Conservation (phyloP, 2,113 vertebrate species). For the Centrocercus urophasianus region DNA sequence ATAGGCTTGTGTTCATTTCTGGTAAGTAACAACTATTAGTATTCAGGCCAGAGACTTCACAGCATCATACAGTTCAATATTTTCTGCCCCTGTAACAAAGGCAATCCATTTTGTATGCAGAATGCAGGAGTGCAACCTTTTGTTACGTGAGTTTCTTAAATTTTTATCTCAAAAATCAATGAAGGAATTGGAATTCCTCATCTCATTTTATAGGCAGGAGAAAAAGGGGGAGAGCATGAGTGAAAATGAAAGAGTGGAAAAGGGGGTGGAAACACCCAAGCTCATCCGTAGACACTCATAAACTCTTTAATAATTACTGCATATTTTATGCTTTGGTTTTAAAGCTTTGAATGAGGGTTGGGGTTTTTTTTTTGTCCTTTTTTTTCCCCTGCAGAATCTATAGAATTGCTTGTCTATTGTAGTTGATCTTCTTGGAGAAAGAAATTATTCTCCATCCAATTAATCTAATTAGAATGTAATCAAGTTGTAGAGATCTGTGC, state of each 20-base stretch:
- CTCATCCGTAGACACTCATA: conserved; percentile 30
- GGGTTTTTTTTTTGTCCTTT: not conserved
- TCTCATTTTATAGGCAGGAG: conserved; percentile 51
- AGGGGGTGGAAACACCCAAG: not conserved
- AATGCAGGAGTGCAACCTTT: conserved; percentile 38
- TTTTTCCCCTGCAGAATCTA: not conserved
- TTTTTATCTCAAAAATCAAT: conserved; percentile 73
- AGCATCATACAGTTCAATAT: conserved; percentile 59
- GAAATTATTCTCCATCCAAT: conserved; percentile 75
- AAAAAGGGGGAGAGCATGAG: not conserved
- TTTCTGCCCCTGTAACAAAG: conserved; percentile 63
- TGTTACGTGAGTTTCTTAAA: conserved; percentile 67
- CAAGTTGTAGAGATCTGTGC: conserved; percentile 72
- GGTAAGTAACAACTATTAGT: conserved; percentile 61
- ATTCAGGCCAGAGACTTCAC: conserved; percentile 57
- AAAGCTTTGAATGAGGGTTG: not conserved
- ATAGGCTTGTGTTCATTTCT: conserved; percentile 28
- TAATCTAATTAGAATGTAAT: conserved; percentile 79
- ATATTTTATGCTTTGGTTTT: conserved; percentile 47
- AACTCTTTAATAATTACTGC: conserved; percentile 64
- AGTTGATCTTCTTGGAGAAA: conserved; percentile 62
- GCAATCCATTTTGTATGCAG: conserved; percentile 62
- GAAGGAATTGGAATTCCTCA: conserved; percentile 62
- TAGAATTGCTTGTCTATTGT: conserved; percentile 27
- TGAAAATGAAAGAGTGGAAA: not conserved